Evolutionary conservation across 2,113 vertebrate genomes (phyloP), one percentile per base, ranked within the genome.

Genomic region (Semicossyphus pulcher): DNA sequence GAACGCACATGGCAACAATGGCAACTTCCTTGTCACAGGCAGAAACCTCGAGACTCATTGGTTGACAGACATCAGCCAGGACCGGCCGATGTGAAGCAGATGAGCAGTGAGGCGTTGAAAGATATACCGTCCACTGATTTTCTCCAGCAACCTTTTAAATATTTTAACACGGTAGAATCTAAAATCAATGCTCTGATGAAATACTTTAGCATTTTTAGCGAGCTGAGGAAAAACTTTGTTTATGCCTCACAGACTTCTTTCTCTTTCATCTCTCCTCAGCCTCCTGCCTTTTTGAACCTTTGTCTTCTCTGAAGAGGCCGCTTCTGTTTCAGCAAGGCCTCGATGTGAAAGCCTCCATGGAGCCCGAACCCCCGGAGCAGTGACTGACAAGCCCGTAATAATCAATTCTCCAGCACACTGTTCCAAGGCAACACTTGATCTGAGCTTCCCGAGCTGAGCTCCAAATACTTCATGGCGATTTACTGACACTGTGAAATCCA

Each of bases 401-500:
- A 89, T 90, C 86, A 78, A 89, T 90, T 81, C 76, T 67, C 73
- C 39, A 57, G 80, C 89, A 75, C 37, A 79, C 70, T 58, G 58
- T 48, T 89, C 67, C 74, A 44, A 75, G 76, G 83, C 84, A 67
- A 76, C 70, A 67, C 80, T 75, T 71, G 84, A 86, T 70, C 72
- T 62, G 16, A 29, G 79, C 44, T 80, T 81, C 79, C 76, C n/a
- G 47, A 58, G 58, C 76, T 31, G 23, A 66, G 80, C 78, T 74
- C 56, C n/a, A 16, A 85, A 88, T 78, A 69, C 85, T 72, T 87
- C 85, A 68, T 32, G 44, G 74, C 68, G 78, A 86, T 91, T 87
- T 80, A 86, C 88, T 68, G 87, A 90, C 84, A 80, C 76, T 5
- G 20, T 81, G 48, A 85, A 88, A 91, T 92, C 84, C 69, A 90